Evolutionary conservation across 2,113 vertebrate genomes (phyloP), one percentile per base, ranked within the genome.

Genomic region (Penelope pileata): DNA sequence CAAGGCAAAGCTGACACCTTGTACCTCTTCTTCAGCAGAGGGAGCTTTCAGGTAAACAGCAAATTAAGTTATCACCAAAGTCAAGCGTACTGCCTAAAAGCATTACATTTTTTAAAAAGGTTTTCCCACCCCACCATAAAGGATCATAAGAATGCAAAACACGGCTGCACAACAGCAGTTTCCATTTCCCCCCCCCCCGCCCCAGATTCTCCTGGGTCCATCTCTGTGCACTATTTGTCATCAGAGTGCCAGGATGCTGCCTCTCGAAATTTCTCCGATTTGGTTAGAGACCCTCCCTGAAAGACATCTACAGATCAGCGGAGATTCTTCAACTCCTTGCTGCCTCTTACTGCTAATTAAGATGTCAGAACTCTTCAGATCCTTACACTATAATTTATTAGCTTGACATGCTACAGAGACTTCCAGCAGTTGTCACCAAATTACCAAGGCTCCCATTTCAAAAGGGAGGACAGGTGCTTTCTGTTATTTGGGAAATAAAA

Each of bases 341-440:
- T 96, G 50, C 47, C 85, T 95, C 74, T 66, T 63, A 67, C 7
- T 66, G 54, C 40, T 81, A 96, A 97, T 96, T 95, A 96, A 88
- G 59, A 94, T 72, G 80, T 81, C 85, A 90, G 76, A 96, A 88
- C 45, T 88, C 68, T 80, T 91, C 16, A 1, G 78, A 70, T 95
- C 23, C 82, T 88, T 88, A 90, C 68, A 81, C 82, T 86, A 5
- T 83, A 93, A 95, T 96, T 96, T 90, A 86, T 90, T 91, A 94
- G 86, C 60, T 48, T 93, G 91, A 89, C 83, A 79, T 58, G 62
- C 66, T 60, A 91, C 43, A 48, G 68, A 94, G 69, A 89, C 77
- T 78, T 94, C 43, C 72, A 93, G 90, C 68, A 95, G 64, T 94
- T 91, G 85, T 86, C 76, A 90, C 82, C 85, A 86, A 86, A 93